Base-by-base conservation (phyloP, 2,888 invertebrate genomes). In the Nezara viridula region DNA sequence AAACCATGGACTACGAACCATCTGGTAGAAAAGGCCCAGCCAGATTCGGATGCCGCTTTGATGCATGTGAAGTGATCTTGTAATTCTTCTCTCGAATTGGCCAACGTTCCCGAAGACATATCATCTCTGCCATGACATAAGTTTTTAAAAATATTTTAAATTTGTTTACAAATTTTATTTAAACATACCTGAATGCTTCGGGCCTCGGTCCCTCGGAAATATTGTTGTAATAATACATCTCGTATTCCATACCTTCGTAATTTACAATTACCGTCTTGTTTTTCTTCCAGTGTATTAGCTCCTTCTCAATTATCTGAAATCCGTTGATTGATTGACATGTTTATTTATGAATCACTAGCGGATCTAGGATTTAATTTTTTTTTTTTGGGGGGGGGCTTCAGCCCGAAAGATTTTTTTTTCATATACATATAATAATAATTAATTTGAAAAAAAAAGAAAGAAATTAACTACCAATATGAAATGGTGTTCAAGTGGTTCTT, bases 11-110 rank as follows among this genome's bases (percentile, higher is more conserved):
- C 93, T 89, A 95, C 94, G 91, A 96, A 95, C 97, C 97, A 98
- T 37, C 97, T 94, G 1, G 95, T 94, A 9, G 96, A 96, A 92
- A 97, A 98, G 92, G 98, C 98, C 97, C 97, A 97, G 0, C 98
- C 98, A 73, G 96, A 96, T 93, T 98, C 98, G 4, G 97, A 97
- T 0, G 95, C 96, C 66, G 96, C 95, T 92, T 96, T 96, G 37
- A 96, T 93, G 90, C 96, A 95, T 19, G 94, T 93, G 92, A 96
- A 97, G 91, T 90, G 89, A 10, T 88, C 27, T 21, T 49, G 85
- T 14, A 86, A 81, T 88, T 89, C 86, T 60, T 66, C 85, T 12
- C 86, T 81, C 5, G 88, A 86, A 32, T 55, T 81, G 21, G 66
- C 86, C 40, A 50, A 40, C 52, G 85, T 89, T 12, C 86, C 90